Evolutionary conservation across 2,888 invertebrate genomes (phyloP), one percentile per base, ranked within the genome.

Genomic region (Mycalesis mineus): DNA sequence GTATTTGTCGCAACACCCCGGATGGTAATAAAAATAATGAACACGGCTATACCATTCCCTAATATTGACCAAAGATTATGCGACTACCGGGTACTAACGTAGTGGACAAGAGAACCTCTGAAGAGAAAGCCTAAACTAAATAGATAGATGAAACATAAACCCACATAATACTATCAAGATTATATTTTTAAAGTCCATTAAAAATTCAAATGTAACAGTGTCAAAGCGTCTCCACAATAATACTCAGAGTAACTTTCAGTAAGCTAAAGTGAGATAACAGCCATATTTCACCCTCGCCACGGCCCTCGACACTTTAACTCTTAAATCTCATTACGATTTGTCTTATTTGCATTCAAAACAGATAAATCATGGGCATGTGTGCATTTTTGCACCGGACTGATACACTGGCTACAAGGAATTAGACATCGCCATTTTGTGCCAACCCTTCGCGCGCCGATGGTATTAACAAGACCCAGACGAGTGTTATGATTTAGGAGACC

Each of bases 261-360:
- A 51, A 54, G 39, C 17, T 28, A 37, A 56, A 53, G 40, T 39
- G 39, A 61, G 54, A 56, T 40, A 55, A 41, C 49, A 22, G 36
- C 50, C 67, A 68, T 68, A 66, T 64, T 62, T 63, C 68, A 60
- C 66, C 65, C 63, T 64, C 57, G 62, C 62, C 57, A 58, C 65
- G 67, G 66, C 59, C 51, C 65, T 63, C 60, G 64, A 67, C 66
- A 65, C 65, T 63, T 65, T 69, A 69, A 72, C 70, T 65, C 70
- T 68, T 65, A 80, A 82, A 87, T 87, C 82, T 84, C 77, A 80
- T 84, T 84, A 87, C 82, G 87, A 88, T 88, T 88, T 88, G 82
- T 69, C 65, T 45, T 58, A 88, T 89, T 86, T 86, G 86, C 87
- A 88, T 89, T 78, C 71, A 65, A 71, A 80, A 78, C 68, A 70